Evolutionary conservation across 2,797 vertebrate genomes (phyloP), one percentile per base, ranked within the genome.

Genomic region (Loriculus beryllinus): DNA sequence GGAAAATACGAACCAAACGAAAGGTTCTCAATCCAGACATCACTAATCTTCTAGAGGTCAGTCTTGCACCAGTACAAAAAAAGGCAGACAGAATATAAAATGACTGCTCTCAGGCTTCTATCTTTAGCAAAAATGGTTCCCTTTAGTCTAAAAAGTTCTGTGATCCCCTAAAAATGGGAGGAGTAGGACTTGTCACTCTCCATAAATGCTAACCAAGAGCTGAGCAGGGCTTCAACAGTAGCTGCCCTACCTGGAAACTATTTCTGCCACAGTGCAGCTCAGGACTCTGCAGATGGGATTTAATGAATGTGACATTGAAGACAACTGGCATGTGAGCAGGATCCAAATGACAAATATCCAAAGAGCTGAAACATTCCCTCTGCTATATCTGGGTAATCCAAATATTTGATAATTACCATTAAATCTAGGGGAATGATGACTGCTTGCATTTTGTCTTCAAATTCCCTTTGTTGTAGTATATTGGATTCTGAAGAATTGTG

Each of bases 371-470:
- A 77, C 14, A 82, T 14, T 69, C 29, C 25, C 35, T 92, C 13
- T 1, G 3, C 33, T 72, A 48, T 52, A 43, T n/a, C n/a, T 65
- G 39, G 12, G 28, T 78, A 80, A 87, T 49, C 40, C 67, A 86
- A 86, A 69, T 57, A 71, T 86, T 92, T 90, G 59, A 68, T 62
- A 76, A 92, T 79, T 92, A 67, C 49, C 16, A 45, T 84, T 88
- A 78, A 80, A 80, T 59, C 75, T 62, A 81, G 15, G 22, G 35
- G 28, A 83, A 60, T 47, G 10, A 76, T 52, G 43, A 43, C 43
- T 69, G 48, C 45, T 86, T 86, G 48, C 21, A 28, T 63, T 47
- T 33, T 63, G 20, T 60, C 67, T 90, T 80, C 43, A 80, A 49
- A 4, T 85, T 91, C 37, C 40, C 40, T 95, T 78, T 79, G 51